phyloP scores from a whole-genome alignment of 1,140 invertebrate genomes.

The Semibalanus balanoides region DNA sequence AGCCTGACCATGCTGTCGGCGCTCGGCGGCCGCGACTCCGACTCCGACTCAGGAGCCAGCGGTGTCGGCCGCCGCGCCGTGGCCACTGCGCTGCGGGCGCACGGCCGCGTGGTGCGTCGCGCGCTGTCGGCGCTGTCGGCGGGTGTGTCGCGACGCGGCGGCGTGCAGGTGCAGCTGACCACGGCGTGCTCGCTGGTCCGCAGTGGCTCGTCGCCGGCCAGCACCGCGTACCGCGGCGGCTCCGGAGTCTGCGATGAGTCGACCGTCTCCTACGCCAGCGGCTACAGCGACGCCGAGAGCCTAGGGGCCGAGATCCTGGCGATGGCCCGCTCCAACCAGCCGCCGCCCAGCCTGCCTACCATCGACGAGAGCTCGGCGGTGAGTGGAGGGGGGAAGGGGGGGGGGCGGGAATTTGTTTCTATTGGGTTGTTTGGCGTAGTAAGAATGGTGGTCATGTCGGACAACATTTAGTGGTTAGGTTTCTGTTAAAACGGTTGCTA shows the following conservation, averaged over 20 bases:
- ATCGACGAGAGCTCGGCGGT: neutral
- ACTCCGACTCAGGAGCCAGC: neutral
- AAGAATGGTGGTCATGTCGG: no score
- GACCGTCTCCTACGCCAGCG: neutral
- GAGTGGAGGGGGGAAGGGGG: neutral
- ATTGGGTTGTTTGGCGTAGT: no score
- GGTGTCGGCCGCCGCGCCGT: neutral
- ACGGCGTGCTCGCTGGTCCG: neutral
- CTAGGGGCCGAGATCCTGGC: neutral
- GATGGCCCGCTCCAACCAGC: neutral
- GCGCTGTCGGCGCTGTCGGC: neutral
- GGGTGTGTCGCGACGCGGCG: no score
- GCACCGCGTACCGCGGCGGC: neutral
- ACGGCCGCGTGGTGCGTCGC: neutral
- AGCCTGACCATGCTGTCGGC: neutral
- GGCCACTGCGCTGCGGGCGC: neutral
- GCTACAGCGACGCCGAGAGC: neutral
- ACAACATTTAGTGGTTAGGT: no score
- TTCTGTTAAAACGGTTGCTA: no score
- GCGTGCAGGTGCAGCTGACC: neutral
- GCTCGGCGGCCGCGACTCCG: neutral
- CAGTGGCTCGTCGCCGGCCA: neutral
- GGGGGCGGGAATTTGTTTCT: neutral
- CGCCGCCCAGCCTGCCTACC: neutral
- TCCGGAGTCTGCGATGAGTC: neutral